Evolutionary conservation across 1,140 invertebrate genomes (phyloP), one percentile per base, ranked within the genome.

Genomic region (Drosophila aff.): DNA sequence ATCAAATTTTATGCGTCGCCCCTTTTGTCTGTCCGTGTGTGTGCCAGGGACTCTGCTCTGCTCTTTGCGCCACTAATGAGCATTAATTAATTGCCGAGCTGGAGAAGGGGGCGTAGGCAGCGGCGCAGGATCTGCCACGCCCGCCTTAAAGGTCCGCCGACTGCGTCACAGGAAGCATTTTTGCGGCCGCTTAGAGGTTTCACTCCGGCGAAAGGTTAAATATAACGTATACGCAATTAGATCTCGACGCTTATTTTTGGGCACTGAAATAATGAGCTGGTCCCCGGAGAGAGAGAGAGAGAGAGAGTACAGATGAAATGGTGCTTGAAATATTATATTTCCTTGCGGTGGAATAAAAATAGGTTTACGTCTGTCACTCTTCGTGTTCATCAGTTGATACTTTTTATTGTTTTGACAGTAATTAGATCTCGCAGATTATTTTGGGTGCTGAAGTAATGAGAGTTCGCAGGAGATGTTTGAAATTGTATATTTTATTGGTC

Each of bases 1-100:
- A 89, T 90, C 85, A 89, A 89, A 90, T 89, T 90, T 90, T 79
- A 90, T 89, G 85, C 80, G 59, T 63, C 65, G 68, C 40, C 76
- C 21, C 46, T 23, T 69, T 82, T 50, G 50, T 52, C n/a, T 52
- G 31, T 4, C 4, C 10, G 43, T 15, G 21, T 36, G 41, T 43
- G 18, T 50, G 38, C 41, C 67, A 50, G 53, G 38, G 44, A 43
- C 66, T 60, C 64, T 47, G 64, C 40, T 44, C 36, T 33, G n/a
- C 73, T 59, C 73, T 46, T 21, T 23, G 21, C 74, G 60, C 71
- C 80, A 84, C 85, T 89, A 89, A 89, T 89, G 85, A 89, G 87
- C 71, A 85, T 89, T 90, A 89, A 89, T 89, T 89, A 89, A 89
- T 89, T 89, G 85, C 81, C 66, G 66, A 67, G 65, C 47, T 47